Percentiles rank a stretch among this genome's conserved stretches.
These are phyloP conservation scores for Lepidurus arcticus DNA, from an alignment of 1,140 invertebrate species.

Conservation along the genomic window DNA sequence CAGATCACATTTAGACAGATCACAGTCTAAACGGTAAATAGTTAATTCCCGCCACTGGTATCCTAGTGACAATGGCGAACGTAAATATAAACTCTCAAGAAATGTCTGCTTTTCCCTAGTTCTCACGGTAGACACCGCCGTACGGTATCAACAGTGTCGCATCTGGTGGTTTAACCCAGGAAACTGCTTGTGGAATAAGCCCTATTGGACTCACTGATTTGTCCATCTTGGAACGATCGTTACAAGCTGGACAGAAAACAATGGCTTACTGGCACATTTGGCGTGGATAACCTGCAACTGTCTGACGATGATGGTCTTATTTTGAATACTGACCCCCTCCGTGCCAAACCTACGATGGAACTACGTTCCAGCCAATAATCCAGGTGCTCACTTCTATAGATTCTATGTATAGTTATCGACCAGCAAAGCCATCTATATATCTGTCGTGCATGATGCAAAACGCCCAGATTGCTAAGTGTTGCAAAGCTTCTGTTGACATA, in stretches of 20 bases:
- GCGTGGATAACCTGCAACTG: neutral
- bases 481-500: too few species aligned
- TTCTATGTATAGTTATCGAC: neutral
- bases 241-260: neutral
- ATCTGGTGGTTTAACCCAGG: too few species aligned
- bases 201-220: neutral
- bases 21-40: too few species aligned
- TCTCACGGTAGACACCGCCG: too few species aligned
- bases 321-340: neutral
- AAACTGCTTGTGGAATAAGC: too few species aligned
- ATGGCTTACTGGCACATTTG: neutral
- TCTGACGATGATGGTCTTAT: neutral
- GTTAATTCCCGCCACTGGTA: too few species aligned
- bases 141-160: too few species aligned
- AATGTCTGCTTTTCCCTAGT: too few species aligned
- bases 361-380: neutral
- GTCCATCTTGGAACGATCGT: neutral
- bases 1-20: too few species aligned
- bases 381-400: neutral
- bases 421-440: neutral
- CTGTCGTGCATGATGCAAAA: neutral
- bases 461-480: too few species aligned
- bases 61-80: too few species aligned
- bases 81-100: too few species aligned
- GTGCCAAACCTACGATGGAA: neutral